A percentile compares a stretch with the other conserved stretches of the same genome.
phyloP scores from a whole-genome alignment of 1,140 invertebrate genomes.

The Charaxes varanes region DNA sequence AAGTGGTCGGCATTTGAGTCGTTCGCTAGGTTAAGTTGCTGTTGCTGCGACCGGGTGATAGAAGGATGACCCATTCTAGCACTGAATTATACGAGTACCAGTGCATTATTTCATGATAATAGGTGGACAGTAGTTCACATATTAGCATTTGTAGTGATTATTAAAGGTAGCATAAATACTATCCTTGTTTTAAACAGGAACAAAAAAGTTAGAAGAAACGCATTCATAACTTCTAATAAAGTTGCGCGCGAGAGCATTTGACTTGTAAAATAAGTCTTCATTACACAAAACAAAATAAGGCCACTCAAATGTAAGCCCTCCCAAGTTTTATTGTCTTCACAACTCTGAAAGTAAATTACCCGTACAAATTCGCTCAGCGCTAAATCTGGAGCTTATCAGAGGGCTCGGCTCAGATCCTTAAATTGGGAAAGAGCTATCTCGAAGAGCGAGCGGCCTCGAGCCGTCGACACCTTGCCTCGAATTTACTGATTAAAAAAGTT shows the following conservation, averaged over 20 bases:
- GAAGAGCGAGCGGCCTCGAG: constrained; percentile 49
- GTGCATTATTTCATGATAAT: too few species aligned
- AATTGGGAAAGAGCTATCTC: constrained; percentile 64
- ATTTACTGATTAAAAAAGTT: constrained; percentile 57
- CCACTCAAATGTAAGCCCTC: constrained; percentile 44
- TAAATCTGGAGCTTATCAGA: constrained; percentile 68
- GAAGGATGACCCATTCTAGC: too few species aligned
- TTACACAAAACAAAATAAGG: constrained; percentile 58
- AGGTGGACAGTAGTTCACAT: too few species aligned
- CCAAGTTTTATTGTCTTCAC: constrained; percentile 66
- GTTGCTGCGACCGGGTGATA: too few species aligned
- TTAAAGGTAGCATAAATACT: too few species aligned
- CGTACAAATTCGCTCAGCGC: constrained; percentile 66
- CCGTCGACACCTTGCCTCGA: constrained; percentile 54
- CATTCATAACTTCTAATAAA: too few species aligned
- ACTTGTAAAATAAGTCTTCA: constrained; percentile 54
- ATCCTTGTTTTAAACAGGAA: too few species aligned
- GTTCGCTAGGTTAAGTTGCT: too few species aligned
- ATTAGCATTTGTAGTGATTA: too few species aligned
- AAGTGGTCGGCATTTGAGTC: too few species aligned
- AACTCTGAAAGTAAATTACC: constrained; percentile 67
- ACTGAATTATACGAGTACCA: too few species aligned
- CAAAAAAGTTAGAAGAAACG: too few species aligned
- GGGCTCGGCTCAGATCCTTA: constrained; percentile 53
- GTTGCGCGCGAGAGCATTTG: constrained; percentile 22